phyloP scores from a whole-genome alignment of 1,140 invertebrate genomes.

The Pentalonia nigronervosa region DNA sequence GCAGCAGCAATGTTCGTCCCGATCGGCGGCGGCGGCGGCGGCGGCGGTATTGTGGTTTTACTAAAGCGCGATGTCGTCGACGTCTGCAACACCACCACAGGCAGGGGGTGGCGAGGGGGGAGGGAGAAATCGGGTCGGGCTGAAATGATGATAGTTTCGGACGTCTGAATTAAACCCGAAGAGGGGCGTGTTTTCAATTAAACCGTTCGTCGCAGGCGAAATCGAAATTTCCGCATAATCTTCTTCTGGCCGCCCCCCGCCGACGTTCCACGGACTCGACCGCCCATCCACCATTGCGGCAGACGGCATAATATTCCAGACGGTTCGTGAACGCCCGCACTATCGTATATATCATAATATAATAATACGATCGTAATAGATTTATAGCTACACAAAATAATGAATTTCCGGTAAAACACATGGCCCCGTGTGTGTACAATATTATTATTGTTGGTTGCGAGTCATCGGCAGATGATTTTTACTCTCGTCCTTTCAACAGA shows the following conservation, averaged over 20 bases:
- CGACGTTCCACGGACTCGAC: neutral
- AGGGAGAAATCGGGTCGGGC: neutral
- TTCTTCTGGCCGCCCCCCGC: neutral
- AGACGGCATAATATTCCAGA: neutral
- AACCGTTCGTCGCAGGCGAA: neutral
- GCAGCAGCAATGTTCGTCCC: neutral
- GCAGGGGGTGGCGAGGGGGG: no score
- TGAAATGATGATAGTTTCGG: neutral
- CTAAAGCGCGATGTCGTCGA: neutral
- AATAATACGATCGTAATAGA: neutral
- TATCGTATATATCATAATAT: no score
- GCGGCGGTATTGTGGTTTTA: neutral
- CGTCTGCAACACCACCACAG: neutral
- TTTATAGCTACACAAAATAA: neutral
- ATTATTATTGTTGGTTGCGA: no score
- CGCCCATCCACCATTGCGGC: neutral
- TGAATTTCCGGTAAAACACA: neutral
- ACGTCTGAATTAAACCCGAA: constrained; percentile 26
- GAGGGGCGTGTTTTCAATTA: constrained; percentile 27
- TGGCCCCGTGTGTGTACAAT: neutral
- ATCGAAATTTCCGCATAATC: constrained; percentile 24
- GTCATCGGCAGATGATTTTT: neutral
- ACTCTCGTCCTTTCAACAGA: neutral
- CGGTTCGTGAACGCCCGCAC: neutral
- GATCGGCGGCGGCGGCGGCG: no score